phyloP scores from a whole-genome alignment of 2,888 invertebrate species.

The Vesta saturnalis region DNA sequence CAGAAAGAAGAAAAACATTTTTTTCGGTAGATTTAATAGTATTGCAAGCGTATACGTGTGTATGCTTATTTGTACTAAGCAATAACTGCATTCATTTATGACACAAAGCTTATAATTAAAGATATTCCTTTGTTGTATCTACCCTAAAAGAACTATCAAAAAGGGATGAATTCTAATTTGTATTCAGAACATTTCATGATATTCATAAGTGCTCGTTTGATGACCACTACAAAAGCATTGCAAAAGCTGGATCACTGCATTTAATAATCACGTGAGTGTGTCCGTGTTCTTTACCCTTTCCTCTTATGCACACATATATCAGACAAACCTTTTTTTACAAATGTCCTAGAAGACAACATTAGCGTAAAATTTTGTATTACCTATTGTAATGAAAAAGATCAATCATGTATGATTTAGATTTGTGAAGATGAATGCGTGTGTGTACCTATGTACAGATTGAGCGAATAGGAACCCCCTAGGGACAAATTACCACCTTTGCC shows the following conservation, averaged over 20 bases:
- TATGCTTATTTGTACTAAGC: slow-evolving; percentile 1
- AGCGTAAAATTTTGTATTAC: not conserved
- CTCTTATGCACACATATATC: slow-evolving; percentile 33
- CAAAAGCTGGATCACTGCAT: slow-evolving; percentile 47
- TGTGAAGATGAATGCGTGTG: slow-evolving; percentile 7
- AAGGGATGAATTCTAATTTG: slow-evolving; percentile 37
- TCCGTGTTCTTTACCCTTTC: slow-evolving; percentile 38
- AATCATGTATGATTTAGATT: slow-evolving; percentile 20
- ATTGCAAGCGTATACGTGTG: not conserved
- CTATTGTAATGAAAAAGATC: slow-evolving; percentile 16
- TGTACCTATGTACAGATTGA: too few relatives aligned
- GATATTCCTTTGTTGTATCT: slow-evolving; percentile 15
- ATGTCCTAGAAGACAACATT: not conserved
- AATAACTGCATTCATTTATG: slow-evolving; percentile 12
- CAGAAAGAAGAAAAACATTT: too few relatives aligned
- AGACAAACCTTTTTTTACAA: slow-evolving; percentile 18
- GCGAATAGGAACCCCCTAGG: slow-evolving; percentile 30
- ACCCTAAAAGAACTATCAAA: slow-evolving; percentile 27
- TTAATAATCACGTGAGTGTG: slow-evolving; percentile 52
- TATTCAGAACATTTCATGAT: slow-evolving; percentile 37
- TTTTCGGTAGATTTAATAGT: not conserved
- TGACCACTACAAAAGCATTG: slow-evolving; percentile 49
- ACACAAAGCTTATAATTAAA: slow-evolving; percentile 25
- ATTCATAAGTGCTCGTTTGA: slow-evolving; percentile 42
- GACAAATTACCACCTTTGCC: slow-evolving; percentile 43